Evolutionary conservation across 2,888 invertebrate genomes (phyloP).

Genomic region (Drosophila dives): DNA sequence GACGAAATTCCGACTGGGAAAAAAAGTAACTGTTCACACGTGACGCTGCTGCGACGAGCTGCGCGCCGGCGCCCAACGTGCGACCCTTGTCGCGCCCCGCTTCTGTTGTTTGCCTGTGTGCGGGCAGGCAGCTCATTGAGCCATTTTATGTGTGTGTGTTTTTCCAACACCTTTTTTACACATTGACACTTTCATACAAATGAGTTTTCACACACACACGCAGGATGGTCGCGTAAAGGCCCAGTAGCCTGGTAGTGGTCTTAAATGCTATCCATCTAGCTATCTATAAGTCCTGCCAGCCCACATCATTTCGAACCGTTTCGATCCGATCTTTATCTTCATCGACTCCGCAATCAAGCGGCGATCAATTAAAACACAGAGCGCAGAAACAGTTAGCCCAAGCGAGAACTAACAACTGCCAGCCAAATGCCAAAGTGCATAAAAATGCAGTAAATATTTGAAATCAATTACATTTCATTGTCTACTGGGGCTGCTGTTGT

Average conservation of each 20-base stretch:
- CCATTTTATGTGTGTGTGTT: constrained; percentile 41
- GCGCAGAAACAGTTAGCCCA: constrained; percentile 6
- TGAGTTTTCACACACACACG: constrained; percentile 15
- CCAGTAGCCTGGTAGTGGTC: constrained; percentile 15
- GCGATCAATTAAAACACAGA: constrained; percentile 68
- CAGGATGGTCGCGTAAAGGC: constrained; percentile 38
- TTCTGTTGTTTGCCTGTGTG: constrained; percentile 22
- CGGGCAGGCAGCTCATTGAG: constrained; percentile 43
- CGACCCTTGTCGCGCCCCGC: constrained; percentile 22
- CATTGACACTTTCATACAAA: constrained; percentile 73
- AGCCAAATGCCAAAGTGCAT: constrained; percentile 53
- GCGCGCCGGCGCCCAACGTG: constrained; percentile 54
- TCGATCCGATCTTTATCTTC: constrained; percentile 52
- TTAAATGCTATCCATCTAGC: background rate
- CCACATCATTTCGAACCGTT: constrained; percentile 39
- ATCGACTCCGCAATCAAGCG: constrained; percentile 69
- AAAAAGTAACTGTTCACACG: constrained; percentile 72
- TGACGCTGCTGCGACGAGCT: constrained; percentile 46
- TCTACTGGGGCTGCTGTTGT: constrained; percentile 43
- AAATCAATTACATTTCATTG: constrained; percentile 74
- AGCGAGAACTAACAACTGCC: constrained; percentile 4
- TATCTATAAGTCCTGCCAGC: constrained; percentile 22
- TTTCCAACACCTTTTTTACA: constrained; percentile 75
- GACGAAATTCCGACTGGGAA: constrained; percentile 30
- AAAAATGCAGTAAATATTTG: constrained; percentile 68